Conservation (phyloP, 2,113 vertebrate genomes). For the Perca schrenkii region DNA sequence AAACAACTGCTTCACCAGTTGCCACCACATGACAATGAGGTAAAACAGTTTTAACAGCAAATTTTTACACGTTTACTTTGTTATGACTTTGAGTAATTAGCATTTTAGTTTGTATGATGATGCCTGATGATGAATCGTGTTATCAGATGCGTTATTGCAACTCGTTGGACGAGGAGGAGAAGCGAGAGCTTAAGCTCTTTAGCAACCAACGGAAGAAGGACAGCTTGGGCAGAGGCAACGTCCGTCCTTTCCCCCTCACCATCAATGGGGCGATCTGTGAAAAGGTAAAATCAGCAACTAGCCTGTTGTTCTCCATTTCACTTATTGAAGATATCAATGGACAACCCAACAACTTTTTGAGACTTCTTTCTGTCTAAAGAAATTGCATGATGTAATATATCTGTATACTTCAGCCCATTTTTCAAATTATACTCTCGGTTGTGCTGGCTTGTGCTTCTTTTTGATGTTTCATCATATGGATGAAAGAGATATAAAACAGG, state of each 20-base stretch:
- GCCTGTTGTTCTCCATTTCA: background rate
- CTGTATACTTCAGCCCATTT: conserved; percentile 3
- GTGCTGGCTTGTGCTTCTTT: background rate
- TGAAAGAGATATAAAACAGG: conserved; percentile 1
- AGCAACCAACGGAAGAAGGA: conserved; percentile 97
- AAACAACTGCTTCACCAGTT: conserved; percentile 97
- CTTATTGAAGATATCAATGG: background rate
- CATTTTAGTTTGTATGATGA: background rate
- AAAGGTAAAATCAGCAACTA: conserved; percentile 83
- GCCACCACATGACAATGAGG: conserved; percentile 98
- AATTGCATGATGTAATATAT: background rate
- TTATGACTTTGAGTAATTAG: background rate
- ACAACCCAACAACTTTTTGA: background rate
- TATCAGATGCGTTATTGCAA: conserved; percentile 95
- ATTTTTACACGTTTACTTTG: background rate
- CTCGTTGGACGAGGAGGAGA: conserved; percentile 95
- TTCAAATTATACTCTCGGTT: background rate
- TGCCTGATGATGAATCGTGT: background rate
- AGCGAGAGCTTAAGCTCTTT: conserved; percentile 96
- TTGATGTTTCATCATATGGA: conserved; percentile 22
- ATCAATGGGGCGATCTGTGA: conserved; percentile 95
- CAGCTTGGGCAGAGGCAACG: conserved; percentile 94
- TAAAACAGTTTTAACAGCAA: conserved; percentile 58
- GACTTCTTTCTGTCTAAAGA: background rate
- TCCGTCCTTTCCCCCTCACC: conserved; percentile 94